These are phyloP conservation scores for Smutsia gigantea DNA, from an alignment of 2,797 vertebrate species.

Conservation along the genomic window DNA sequence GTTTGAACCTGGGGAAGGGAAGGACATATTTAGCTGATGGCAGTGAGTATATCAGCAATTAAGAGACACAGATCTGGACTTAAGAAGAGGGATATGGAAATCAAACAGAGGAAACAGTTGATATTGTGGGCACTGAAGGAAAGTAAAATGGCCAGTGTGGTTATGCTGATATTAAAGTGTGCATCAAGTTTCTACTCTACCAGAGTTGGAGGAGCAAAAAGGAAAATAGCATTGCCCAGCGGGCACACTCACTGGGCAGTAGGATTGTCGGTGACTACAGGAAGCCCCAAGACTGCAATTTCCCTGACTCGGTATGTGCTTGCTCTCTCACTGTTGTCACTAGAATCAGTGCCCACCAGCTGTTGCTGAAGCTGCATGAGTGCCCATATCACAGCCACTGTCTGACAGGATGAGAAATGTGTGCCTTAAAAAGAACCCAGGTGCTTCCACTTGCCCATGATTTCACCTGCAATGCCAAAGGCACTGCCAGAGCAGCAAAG, in stretches of 20 bases:
- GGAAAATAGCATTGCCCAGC: neutral
- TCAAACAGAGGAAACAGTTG: neutral
- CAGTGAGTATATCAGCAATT: neutral
- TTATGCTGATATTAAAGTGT: neutral
- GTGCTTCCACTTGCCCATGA: neutral
- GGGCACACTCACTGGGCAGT: no score
- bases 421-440: no score
- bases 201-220: neutral
- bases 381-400: neutral
- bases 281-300: neutral
- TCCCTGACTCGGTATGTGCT: rapidly evolving
- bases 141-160: neutral
- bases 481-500: neutral
- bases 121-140: neutral
- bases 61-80: neutral
- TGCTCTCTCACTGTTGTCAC: rapidly evolving
- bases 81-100: neutral
- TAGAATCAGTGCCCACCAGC: no score
- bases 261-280: rapidly evolving
- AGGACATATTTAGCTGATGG: neutral
- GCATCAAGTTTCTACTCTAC: neutral
- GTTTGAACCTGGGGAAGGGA: neutral
- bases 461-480: no score
- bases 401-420: neutral
- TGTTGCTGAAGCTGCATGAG: no score